Conservation (phyloP, 2,113 vertebrate genomes). For the Fulica atra region DNA sequence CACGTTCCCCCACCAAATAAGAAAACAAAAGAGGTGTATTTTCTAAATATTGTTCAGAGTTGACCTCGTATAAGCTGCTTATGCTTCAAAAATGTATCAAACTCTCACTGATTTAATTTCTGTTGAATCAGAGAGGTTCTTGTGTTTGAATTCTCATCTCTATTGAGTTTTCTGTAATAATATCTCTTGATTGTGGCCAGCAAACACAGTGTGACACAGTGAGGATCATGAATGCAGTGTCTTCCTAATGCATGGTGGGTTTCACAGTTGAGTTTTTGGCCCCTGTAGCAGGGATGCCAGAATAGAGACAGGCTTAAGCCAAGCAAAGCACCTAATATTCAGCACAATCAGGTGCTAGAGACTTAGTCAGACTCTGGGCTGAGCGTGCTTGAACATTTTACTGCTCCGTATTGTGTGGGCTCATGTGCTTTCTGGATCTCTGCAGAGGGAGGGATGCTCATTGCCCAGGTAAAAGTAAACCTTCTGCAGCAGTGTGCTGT, state of each 20-base stretch:
- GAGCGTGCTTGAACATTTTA: conserved; percentile 20
- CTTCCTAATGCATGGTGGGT: neutral
- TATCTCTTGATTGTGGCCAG: neutral
- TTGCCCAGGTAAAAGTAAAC: neutral
- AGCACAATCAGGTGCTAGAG: conserved; percentile 19
- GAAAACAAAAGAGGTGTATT: neutral
- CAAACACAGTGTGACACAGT: neutral
- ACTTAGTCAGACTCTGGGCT: conserved; percentile 30
- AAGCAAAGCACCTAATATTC: conserved; percentile 12
- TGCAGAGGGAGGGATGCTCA: neutral
- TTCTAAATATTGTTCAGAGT: neutral
- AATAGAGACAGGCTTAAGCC: conserved; percentile 13
- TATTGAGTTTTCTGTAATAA: neutral
- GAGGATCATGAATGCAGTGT: neutral
- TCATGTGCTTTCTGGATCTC: neutral
- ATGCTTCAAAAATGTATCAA: neutral
- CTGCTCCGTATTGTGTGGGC: conserved; percentile 15
- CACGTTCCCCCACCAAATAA: neutral
- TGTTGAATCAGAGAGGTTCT: neutral
- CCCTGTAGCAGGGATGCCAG: neutral
- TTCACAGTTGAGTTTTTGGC: neutral
- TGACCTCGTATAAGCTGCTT: neutral
- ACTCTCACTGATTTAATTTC: neutral
- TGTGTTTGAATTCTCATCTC: neutral
- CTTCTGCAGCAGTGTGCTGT: neutral